Evolutionary conservation across 2,113 vertebrate species (phyloP).

Genomic region (Athene noctua): DNA sequence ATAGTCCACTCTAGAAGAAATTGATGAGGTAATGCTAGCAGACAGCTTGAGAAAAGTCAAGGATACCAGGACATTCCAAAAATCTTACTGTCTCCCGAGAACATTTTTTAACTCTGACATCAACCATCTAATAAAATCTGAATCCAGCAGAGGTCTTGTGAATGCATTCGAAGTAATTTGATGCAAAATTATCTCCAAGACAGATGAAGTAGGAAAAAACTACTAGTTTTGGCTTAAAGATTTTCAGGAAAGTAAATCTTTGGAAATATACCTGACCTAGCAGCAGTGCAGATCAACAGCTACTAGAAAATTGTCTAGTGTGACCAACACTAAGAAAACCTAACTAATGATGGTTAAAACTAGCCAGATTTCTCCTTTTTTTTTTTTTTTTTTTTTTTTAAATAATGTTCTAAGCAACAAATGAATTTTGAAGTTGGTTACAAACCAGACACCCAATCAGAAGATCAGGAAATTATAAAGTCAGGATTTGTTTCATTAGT

Average conservation of each 20-base stretch:
- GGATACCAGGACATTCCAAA: conserved; percentile 49
- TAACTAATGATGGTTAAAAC: neutral
- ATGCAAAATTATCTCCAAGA: conserved; percentile 56
- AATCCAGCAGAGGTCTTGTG: conserved; percentile 43
- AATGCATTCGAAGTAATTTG: conserved; percentile 33
- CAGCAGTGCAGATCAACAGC: neutral
- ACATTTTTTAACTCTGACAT: conserved; percentile 66
- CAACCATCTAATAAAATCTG: conserved; percentile 43
- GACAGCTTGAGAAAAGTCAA: conserved; percentile 50
- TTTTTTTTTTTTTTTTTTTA: too few species aligned
- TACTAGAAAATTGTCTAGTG: neutral
- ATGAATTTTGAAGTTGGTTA: neutral
- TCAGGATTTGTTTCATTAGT: conserved; percentile 1
- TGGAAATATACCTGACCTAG: neutral
- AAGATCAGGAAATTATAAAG: conserved; percentile 27
- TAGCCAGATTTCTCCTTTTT: neutral
- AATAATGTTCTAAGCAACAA: neutral
- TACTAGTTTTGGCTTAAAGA: neutral
- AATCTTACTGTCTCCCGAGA: conserved; percentile 52
- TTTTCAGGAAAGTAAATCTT: neutral
- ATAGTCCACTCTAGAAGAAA: conserved; percentile 21
- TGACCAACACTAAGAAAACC: neutral
- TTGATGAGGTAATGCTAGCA: conserved; percentile 57
- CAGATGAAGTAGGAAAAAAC: conserved; percentile 53
- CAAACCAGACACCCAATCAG: conserved; percentile 8